Percentiles rank a stretch among this genome's conserved stretches.
These are phyloP conservation scores for Argentina silus DNA, from an alignment of 2,797 vertebrate species.

Conservation along the genomic window DNA sequence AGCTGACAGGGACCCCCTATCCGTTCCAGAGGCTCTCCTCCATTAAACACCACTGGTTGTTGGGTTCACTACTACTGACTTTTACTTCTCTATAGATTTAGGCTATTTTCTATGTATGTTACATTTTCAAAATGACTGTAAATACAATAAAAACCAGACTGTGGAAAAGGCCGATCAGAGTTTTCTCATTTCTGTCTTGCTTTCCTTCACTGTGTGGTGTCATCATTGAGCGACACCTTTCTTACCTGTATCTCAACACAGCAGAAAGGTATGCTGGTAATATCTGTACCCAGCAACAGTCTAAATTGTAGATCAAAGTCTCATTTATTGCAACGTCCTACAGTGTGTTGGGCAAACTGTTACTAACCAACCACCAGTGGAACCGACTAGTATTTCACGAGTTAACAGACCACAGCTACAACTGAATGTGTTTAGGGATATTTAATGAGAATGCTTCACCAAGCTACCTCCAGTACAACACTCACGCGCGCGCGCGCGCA, in stretches of 20 bases:
- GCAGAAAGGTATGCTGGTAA: slow-evolving; percentile 6
- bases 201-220: neutral
- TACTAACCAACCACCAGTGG: neutral
- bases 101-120: slow-evolving; percentile 68
- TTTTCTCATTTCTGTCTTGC: slow-evolving; percentile 1
- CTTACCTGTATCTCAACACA: slow-evolving; percentile 19
- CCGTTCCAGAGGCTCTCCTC: slow-evolving; percentile 27
- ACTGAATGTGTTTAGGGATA: too few relatives aligned
- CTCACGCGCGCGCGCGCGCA: too few relatives aligned
- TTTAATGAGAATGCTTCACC: too few relatives aligned
- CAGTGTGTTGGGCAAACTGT: neutral
- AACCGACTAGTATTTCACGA: too few relatives aligned
- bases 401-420: too few relatives aligned
- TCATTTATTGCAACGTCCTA: slow-evolving; percentile 12
- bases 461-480: too few relatives aligned
- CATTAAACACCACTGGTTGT: slow-evolving; percentile 30
- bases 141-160: slow-evolving; percentile 66
- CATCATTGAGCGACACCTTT: neutral
- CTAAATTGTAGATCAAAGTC: neutral
- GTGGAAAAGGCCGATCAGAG: slow-evolving; percentile 57
- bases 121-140: slow-evolving; percentile 73
- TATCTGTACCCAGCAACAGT: slow-evolving; percentile 21
- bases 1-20: neutral
- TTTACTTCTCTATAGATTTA: slow-evolving; percentile 18
- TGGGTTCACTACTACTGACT: slow-evolving; percentile 47